Evolutionary conservation across 2,888 invertebrate genomes (phyloP), one percentile per base, ranked within the genome.

Genomic region (Mellilla xanthometata): DNA sequence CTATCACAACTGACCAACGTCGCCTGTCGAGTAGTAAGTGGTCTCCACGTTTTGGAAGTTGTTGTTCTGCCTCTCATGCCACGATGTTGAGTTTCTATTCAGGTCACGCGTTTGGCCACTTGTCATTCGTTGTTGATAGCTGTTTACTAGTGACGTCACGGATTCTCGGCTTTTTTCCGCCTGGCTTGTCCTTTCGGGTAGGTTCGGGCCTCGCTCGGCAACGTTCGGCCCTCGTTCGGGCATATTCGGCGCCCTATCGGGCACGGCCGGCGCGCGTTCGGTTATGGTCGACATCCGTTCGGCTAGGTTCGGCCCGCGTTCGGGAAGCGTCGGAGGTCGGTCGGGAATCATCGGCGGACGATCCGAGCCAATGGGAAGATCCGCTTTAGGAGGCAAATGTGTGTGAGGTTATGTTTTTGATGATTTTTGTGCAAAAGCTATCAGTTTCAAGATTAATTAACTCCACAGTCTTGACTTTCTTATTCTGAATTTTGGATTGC

Each of bases 11-110:
- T 87, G 72, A 90, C 90, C 89, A 45, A 80, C 76, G 39, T 90
- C 90, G 57, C 76, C 77, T 19, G 86, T 73, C 2, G 83, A 68
- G 57, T 89, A 90, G 65, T 86, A 84, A 8, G 88, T 79, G 0
- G 85, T 78, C 49, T 83, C 84, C 33, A 74, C 76, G 28, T 57
- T 72, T 54, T 80, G 81, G 71, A 79, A 81, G 45, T 84, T 81
- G 49, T 81, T 79, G 51, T 77, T 80, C 49, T 65, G 66, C 0
- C 67, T 41, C 54, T 74, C 72, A 15, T 62, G 44, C 43, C 58
- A 58, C 12, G 53, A 56, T 3, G 51, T 39, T 9, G 54, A 39
- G 52, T 76, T 78, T 29, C 71, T 62, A 49, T 75, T 77, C 29
- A 49, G 62, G 27, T 81, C 80, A 23, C 58, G 60, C 3, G 60